These are phyloP conservation scores for Tineola bisselliella DNA, from an alignment of 2,888 invertebrate genomes.

Conservation along the genomic window DNA sequence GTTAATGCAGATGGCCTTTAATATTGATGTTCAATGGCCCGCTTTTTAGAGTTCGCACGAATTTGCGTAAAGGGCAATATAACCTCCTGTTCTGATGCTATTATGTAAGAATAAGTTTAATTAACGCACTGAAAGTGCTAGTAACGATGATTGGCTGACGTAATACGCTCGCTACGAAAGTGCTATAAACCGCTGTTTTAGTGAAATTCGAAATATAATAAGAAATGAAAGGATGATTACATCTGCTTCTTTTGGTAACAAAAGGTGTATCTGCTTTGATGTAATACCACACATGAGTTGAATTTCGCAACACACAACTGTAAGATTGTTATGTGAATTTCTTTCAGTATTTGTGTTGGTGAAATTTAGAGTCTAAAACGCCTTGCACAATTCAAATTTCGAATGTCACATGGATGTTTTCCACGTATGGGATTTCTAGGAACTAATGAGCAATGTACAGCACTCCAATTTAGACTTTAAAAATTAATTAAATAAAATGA, in stretches of 20 bases:
- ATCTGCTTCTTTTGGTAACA: not conserved
- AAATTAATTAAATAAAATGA: no score
- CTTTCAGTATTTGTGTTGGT: no score
- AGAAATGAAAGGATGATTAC: constrained; percentile 4
- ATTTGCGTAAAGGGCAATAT: constrained; percentile 7
- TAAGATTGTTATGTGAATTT: no score
- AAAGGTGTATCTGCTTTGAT: not conserved
- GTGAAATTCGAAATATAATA: constrained; percentile 6
- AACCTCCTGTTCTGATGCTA: not conserved
- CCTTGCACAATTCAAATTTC: no score
- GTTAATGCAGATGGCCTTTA: not conserved
- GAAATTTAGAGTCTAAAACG: no score
- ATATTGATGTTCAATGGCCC: not conserved
- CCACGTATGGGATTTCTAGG: no score
- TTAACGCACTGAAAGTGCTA: not conserved
- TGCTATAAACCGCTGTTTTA: constrained; percentile 9
- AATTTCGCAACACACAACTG: not conserved
- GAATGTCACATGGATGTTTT: no score
- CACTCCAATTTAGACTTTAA: no score
- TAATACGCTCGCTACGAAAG: not conserved
- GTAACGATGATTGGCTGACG: constrained; percentile 7
- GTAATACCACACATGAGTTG: not conserved
- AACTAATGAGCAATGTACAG: no score
- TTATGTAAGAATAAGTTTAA: constrained; percentile 8
- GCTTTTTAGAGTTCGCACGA: not conserved